phyloP scores from a whole-genome alignment of 2,888 invertebrate genomes.

The Apamea monoglypha region DNA sequence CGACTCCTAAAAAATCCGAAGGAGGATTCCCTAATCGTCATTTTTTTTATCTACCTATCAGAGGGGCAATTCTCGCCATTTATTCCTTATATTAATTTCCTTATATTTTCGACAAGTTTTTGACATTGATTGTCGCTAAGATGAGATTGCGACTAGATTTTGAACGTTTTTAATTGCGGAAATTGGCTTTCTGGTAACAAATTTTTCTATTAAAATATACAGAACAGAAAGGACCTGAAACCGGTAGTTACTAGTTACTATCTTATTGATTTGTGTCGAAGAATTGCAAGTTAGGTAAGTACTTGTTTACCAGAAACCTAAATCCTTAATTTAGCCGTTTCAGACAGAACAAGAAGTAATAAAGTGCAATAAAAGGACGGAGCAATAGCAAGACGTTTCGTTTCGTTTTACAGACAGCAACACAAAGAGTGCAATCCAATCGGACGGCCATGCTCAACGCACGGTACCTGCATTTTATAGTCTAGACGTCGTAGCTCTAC shows the following conservation, averaged over 20 bases:
- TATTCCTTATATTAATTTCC: too few relatives aligned
- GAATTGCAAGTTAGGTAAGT: neutral
- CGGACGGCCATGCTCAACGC: conserved; percentile 23
- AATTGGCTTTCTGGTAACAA: too few relatives aligned
- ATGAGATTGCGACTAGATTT: too few relatives aligned
- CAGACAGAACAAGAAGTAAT: conserved; percentile 58
- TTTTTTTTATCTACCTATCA: too few relatives aligned
- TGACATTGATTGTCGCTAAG: too few relatives aligned
- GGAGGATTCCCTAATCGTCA: too few relatives aligned
- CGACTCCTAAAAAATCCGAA: neutral
- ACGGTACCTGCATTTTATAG: conserved; percentile 53
- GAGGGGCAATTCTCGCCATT: too few relatives aligned
- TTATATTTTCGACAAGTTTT: too few relatives aligned
- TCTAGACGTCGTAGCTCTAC: neutral
- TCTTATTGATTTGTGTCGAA: neutral
- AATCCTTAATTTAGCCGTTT: conserved; percentile 46
- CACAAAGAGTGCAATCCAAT: conserved; percentile 61
- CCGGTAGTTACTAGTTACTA: neutral
- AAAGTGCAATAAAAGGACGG: conserved; percentile 47
- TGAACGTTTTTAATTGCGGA: too few relatives aligned
- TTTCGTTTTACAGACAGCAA: conserved; percentile 57
- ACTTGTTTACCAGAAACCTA: neutral
- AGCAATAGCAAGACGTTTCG: conserved; percentile 54
- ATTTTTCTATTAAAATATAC: too few relatives aligned
- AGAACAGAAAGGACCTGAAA: neutral